Conservation (phyloP, 1,140 invertebrate species). For the Cyrtorhinus lividipennis region DNA sequence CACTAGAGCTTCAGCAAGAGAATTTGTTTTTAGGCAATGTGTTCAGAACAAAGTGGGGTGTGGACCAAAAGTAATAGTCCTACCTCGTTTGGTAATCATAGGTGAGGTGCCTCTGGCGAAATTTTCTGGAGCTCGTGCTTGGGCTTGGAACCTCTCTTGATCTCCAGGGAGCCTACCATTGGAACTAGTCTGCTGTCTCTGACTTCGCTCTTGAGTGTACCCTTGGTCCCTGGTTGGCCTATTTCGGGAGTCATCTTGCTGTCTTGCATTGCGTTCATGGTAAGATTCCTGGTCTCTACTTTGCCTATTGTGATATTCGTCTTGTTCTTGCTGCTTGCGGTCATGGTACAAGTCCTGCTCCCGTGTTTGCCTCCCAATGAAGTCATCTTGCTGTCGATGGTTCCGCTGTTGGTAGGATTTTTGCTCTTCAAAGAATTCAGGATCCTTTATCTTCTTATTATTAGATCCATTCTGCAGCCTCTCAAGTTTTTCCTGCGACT, state of each 20-base stretch:
- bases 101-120: neutral
- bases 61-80: slow-evolving; percentile 23
- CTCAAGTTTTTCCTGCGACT: neutral
- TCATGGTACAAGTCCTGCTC: too few species aligned
- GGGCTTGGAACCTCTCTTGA: neutral
- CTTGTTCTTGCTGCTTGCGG: neutral
- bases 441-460: neutral
- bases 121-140: neutral
- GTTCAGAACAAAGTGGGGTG: too few species aligned
- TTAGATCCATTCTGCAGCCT: neutral
- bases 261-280: too few species aligned
- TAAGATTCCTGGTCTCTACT: neutral
- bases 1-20: too few species aligned
- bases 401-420: too few species aligned
- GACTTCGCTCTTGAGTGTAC: neutral
- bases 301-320: neutral
- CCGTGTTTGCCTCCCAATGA: too few species aligned
- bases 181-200: neutral
- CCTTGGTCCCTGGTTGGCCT: neutral
- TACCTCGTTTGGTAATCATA: slow-evolving; percentile 22
- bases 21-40: too few species aligned
- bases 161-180: neutral
- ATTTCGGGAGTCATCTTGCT: neutral
- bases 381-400: too few species aligned
- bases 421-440: too few species aligned